Evolutionary conservation across 37 sponge, comb jelly and placozoan genomes (phyloP).

Genomic region (Dysidea cf. avara): DNA sequence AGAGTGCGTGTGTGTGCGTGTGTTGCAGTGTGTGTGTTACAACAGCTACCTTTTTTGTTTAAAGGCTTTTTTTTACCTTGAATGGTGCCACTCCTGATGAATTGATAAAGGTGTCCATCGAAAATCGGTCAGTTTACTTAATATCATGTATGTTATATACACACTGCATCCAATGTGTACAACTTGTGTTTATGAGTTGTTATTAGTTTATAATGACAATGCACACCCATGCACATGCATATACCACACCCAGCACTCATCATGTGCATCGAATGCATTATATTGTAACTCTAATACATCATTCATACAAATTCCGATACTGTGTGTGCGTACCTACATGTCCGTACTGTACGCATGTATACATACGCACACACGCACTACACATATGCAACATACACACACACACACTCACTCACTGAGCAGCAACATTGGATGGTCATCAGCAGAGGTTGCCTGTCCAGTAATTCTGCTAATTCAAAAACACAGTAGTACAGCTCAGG

Average conservation of each 20-base stretch:
- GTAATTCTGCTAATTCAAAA: too few relatives aligned
- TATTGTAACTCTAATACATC: too few relatives aligned
- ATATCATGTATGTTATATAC: too few relatives aligned
- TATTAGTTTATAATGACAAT: too few relatives aligned
- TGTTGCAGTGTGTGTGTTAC: too few relatives aligned
- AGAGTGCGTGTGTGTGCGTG: too few relatives aligned
- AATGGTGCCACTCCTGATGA: neutral
- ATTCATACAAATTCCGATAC: too few relatives aligned
- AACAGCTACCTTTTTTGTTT: constrained; percentile 1
- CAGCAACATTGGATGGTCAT: neutral
- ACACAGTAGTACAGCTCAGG: too few relatives aligned
- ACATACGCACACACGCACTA: neutral
- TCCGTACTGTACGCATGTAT: constrained; percentile 13
- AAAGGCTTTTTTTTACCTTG: neutral
- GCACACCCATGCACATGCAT: neutral
- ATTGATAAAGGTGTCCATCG: neutral
- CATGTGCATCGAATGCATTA: neutral
- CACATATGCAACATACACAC: neutral
- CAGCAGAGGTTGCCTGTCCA: neutral
- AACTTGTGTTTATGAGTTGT: too few relatives aligned
- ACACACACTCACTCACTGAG: neutral
- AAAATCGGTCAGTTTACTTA: too few relatives aligned
- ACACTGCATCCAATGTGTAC: too few relatives aligned
- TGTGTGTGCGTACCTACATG: too few relatives aligned
- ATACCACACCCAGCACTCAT: neutral